Percentiles rank a stretch among this genome's conserved stretches.
These are phyloP conservation scores for Habropoda laboriosa DNA, from an alignment of 1,140 invertebrate genomes.

Conservation along the genomic window DNA sequence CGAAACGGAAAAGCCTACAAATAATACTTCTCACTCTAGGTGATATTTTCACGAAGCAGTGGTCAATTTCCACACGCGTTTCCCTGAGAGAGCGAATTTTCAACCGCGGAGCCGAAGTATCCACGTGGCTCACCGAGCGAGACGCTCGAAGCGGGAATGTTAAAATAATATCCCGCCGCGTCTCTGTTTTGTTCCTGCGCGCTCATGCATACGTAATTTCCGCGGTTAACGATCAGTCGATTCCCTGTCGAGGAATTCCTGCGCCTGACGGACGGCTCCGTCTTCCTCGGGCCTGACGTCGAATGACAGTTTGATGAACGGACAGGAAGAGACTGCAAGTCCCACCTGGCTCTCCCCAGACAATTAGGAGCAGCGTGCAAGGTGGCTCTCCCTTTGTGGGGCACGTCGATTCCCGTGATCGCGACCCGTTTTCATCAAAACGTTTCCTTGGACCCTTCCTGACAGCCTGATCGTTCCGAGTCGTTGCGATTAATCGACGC, in stretches of 20 bases:
- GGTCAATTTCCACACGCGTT: conserved; percentile 12
- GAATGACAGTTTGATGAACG: conserved; percentile 71
- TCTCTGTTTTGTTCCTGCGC: conserved; percentile 55
- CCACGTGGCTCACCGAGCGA: conserved; percentile 19
- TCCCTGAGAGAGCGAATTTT: conserved; percentile 10
- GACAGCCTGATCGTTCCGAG: conserved; percentile 47
- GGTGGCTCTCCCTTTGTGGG: conserved; percentile 62
- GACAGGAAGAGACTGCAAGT: conserved; percentile 67
- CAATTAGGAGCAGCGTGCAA: conserved; percentile 67
- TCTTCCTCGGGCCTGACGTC: conserved; percentile 61
- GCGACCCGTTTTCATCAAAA: conserved; percentile 52
- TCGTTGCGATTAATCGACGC: conserved; percentile 54
- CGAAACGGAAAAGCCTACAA: too few relatives aligned
- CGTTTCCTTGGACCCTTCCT: conserved; percentile 26
- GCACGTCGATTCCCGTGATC: conserved; percentile 57
- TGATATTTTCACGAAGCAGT: background rate
- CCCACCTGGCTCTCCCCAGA: conserved; percentile 67
- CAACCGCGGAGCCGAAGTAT: background rate
- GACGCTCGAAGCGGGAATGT: conserved; percentile 27
- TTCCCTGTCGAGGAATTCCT: conserved; percentile 57
- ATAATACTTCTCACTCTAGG: background rate
- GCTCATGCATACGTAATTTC: conserved; percentile 62
- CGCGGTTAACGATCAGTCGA: conserved; percentile 66
- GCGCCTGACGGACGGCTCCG: conserved; percentile 38
- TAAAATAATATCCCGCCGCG: conserved; percentile 45